Conservation (phyloP, 1,140 invertebrate species). For the Apis mellifera region DNA sequence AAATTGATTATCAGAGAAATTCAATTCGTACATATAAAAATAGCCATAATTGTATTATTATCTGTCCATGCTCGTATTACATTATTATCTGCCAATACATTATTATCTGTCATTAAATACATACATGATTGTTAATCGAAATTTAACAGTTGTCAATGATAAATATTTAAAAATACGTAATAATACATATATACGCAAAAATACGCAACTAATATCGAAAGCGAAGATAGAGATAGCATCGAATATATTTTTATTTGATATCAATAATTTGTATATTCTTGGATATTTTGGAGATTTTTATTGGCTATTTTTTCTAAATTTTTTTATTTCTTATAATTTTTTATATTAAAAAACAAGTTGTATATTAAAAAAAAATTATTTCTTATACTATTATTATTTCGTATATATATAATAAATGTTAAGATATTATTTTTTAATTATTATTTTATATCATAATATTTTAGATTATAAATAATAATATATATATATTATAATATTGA, state of each 20-base stretch:
- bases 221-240: not conserved
- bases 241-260: not conserved
- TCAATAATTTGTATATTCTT: slow-evolving; percentile 5
- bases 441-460: too few relatives aligned
- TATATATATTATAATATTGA: too few relatives aligned
- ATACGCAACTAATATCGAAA: not conserved
- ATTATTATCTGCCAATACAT: not conserved
- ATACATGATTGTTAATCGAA: not conserved
- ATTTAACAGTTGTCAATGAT: not conserved
- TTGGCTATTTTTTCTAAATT: too few relatives aligned
- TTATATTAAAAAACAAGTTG: too few relatives aligned
- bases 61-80: too few relatives aligned
- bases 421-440: too few relatives aligned
- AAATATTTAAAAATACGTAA: not conserved
- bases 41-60: not conserved
- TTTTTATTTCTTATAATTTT: too few relatives aligned
- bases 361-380: too few relatives aligned
- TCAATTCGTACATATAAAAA: slow-evolving; percentile 6
- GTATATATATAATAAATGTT: too few relatives aligned
- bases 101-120: slow-evolving; percentile 34
- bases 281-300: not conserved
- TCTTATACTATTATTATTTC: too few relatives aligned
- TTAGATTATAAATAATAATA: too few relatives aligned
- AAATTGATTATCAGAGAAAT: slow-evolving; percentile 36
- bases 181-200: not conserved